Evolutionary conservation across 2,797 vertebrate genomes (phyloP), one percentile per base, ranked within the genome.

Genomic region (Enteromius anoplus): DNA sequence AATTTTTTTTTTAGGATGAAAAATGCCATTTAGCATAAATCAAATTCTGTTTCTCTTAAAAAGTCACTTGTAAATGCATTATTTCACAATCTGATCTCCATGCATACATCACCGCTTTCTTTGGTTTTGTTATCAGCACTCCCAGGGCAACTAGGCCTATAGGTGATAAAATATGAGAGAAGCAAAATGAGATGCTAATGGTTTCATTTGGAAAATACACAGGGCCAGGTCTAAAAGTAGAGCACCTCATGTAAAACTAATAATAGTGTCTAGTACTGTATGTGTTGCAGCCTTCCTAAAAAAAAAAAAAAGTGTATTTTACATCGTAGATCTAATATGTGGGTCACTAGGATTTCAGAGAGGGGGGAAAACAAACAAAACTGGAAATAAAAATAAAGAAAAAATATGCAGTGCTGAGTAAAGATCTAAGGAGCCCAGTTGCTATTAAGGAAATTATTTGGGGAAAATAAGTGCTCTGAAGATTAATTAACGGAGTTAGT

Each of bases 401-500:
- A 86, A 94, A 92, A 92, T 92, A 91, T 89, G 83, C 90, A 91
- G 86, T 81, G 86, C 91, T 93, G 93, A 93, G 93, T 91, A 90
- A 91, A 94, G 94, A 94, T 95, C 94, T 94, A 85, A 95, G 90
- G 91, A 91, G 91, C 70, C 70, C 88, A 87, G 91, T 62, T 72
- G 87, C 89, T 93, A 93, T 93, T 92, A 94, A 93, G 90, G 87
- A 93, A 92, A 92, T 93, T 71, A 92, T 93, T 93, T 93, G 92
- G 89, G 91, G 91, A 93, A 90, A 92, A 91, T 89, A 92, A 91
- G 84, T 85, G 87, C 93, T 93, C 91, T 92, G 92, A 92, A 92
- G 91, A 93, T 93, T 94, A 94, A 95, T 95, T 94, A 94, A 92
- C 90, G 87, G 85, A 89, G 90, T 90, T 90, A 88, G 84, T 83